phyloP scores from a whole-genome alignment of 2,113 vertebrate species.

The Nannobrachium achirus region DNA sequence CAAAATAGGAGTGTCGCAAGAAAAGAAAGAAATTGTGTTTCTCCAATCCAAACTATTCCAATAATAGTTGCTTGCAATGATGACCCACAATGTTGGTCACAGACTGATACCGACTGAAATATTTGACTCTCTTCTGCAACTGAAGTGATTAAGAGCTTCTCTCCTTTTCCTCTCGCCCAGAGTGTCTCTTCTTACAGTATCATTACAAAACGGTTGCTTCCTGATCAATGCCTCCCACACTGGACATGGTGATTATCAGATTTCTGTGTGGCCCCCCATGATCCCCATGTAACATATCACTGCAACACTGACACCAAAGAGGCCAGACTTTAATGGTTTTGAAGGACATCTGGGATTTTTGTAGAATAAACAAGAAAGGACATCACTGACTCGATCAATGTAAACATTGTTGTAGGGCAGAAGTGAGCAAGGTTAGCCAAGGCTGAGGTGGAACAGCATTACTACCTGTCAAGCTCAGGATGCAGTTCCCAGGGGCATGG shows the following conservation, averaged over 20 bases:
- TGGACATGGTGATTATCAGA: neutral
- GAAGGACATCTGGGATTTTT: constrained; percentile 38
- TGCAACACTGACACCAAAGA: constrained; percentile 9
- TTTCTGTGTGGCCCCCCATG: neutral
- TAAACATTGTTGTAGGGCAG: constrained; percentile 47
- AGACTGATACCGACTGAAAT: constrained; percentile 5
- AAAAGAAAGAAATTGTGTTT: too few species aligned
- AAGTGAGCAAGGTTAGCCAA: constrained; percentile 42
- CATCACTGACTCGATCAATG: constrained; percentile 55
- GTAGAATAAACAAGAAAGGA: constrained; percentile 21
- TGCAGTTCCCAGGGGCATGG: constrained; percentile 30
- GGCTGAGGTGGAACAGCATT: constrained; percentile 24
- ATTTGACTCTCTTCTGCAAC: neutral
- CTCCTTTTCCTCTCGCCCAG: neutral
- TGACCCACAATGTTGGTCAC: constrained; percentile 27
- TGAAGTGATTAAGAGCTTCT: constrained; percentile 16
- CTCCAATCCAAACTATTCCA: too few species aligned
- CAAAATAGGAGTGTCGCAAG: too few species aligned
- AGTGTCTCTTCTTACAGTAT: constrained; percentile 1
- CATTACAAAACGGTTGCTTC: neutral
- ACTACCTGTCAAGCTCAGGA: constrained; percentile 51
- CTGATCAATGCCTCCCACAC: neutral
- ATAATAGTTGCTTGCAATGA: constrained; percentile 26
- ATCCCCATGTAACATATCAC: neutral
- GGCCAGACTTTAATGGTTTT: constrained; percentile 13